These are phyloP conservation scores for Drosophila imparisetae DNA, from an alignment of 2,888 invertebrate species.

Conservation along the genomic window DNA sequence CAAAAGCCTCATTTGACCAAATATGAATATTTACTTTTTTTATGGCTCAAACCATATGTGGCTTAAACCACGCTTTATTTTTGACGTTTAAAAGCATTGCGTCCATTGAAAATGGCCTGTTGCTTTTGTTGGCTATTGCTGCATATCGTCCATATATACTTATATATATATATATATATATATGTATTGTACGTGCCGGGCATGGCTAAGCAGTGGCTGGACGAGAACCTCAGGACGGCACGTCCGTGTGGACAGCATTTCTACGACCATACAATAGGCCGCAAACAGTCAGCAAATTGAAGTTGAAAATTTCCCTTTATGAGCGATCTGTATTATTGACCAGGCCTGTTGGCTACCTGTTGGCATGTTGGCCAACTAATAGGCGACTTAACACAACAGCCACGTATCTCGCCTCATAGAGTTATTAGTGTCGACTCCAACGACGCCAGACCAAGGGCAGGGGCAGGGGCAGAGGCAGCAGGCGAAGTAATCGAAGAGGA, in stretches of 20 bases:
- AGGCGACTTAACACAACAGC: constrained; percentile 59
- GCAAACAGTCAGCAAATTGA: constrained; percentile 24
- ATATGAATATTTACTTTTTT: constrained; percentile 8
- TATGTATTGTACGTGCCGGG: constrained; percentile 56
- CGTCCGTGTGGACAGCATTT: constrained; percentile 54
- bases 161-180: background rate
- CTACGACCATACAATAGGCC: constrained; percentile 12
- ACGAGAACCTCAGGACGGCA: constrained; percentile 39
- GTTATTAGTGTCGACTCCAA: constrained; percentile 69
- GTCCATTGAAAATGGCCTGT: constrained; percentile 13
- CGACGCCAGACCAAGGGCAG: constrained; percentile 19
- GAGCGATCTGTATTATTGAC: constrained; percentile 62
- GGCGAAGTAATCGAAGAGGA: background rate
- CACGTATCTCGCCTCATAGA: constrained; percentile 68
- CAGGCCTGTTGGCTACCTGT: constrained; percentile 38
- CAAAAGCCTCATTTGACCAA: constrained; percentile 7
- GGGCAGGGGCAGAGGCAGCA: constrained; percentile 8
- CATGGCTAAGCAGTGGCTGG: constrained; percentile 44
- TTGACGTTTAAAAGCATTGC: constrained; percentile 10
- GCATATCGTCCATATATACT: constrained; percentile 35
- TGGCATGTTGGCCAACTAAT: constrained; percentile 68
- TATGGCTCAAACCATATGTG: background rate
- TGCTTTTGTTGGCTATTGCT: constrained; percentile 16
- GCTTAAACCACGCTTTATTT: constrained; percentile 9
- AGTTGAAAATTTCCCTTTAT: constrained; percentile 71